These are phyloP conservation scores for Paradisaea rubra DNA, from an alignment of 2,113 vertebrate genomes.

Conservation along the genomic window DNA sequence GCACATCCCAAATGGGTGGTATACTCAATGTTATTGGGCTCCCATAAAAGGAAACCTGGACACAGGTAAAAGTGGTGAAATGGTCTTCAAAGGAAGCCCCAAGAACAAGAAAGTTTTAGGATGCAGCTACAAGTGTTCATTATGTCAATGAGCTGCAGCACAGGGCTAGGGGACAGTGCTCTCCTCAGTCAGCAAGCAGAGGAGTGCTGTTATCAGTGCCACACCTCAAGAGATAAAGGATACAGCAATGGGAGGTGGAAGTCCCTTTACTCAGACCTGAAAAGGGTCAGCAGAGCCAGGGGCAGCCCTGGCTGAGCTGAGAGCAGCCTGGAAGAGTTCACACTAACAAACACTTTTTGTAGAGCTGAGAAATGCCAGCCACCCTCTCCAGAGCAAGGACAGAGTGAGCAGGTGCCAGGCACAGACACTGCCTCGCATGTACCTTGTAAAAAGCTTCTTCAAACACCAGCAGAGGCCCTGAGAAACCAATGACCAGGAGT, in stretches of 20 bases:
- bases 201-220: neutral
- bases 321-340: neutral
- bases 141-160: neutral
- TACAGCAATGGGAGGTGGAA: neutral
- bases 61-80: neutral
- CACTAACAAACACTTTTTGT: neutral
- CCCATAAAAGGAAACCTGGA: neutral
- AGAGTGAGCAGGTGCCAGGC: neutral
- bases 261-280: accelerated
- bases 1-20: neutral
- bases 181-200: neutral
- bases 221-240: neutral
- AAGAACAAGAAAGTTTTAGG: neutral
- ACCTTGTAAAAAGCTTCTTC: conserved; percentile 98
- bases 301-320: neutral
- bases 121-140: neutral
- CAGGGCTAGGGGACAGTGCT: neutral
- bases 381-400: neutral
- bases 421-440: conserved; percentile 1
- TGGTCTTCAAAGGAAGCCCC: neutral
- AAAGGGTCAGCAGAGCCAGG: neutral
- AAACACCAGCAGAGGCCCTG: conserved; percentile 93
- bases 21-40: neutral
- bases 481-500: conserved; percentile 94
- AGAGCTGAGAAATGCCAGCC: neutral